Evolutionary conservation across 1,140 invertebrate genomes (phyloP).

Genomic region (Amyelois transitella): DNA sequence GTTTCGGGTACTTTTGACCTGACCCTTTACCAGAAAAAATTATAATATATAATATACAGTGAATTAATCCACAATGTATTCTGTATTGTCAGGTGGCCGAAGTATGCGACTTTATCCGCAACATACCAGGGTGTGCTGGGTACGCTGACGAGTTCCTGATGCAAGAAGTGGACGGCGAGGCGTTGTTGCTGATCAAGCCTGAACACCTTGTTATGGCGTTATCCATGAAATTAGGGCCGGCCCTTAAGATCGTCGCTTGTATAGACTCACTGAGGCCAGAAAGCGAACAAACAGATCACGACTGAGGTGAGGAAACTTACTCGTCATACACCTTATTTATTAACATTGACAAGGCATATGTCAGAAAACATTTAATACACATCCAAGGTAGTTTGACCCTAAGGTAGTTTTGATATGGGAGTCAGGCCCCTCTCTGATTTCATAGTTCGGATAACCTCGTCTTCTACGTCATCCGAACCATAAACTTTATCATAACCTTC

Average conservation of each 20-base stretch:
- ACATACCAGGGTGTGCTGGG: slow-evolving; percentile 90
- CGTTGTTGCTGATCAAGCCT: slow-evolving; percentile 93
- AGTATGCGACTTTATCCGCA: slow-evolving; percentile 90
- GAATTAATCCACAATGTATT: background rate
- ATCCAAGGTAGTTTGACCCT: too few relatives aligned
- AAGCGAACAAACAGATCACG: slow-evolving; percentile 33
- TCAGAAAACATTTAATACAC: background rate
- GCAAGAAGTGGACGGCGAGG: slow-evolving; percentile 97
- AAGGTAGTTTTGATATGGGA: too few relatives aligned
- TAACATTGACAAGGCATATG: background rate
- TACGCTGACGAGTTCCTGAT: slow-evolving; percentile 96
- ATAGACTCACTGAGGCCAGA: slow-evolving; percentile 86
- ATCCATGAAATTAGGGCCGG: slow-evolving; percentile 95
- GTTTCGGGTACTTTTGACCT: too few relatives aligned
- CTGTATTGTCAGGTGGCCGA: slow-evolving; percentile 76
- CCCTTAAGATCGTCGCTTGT: slow-evolving; percentile 93
- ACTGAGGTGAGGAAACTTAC: slow-evolving; percentile 38
- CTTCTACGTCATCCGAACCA: too few relatives aligned
- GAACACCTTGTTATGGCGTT: slow-evolving; percentile 96
- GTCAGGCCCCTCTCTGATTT: too few relatives aligned
- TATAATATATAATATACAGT: too few relatives aligned
- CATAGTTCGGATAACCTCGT: too few relatives aligned
- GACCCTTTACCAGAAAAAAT: too few relatives aligned
- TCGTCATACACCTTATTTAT: background rate
- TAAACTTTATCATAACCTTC: too few relatives aligned